Evolutionary conservation across 92 coral and sea anemone species (phyloP), one percentile per base, ranked within the genome.

Genomic region (Heteractis magnifica): DNA sequence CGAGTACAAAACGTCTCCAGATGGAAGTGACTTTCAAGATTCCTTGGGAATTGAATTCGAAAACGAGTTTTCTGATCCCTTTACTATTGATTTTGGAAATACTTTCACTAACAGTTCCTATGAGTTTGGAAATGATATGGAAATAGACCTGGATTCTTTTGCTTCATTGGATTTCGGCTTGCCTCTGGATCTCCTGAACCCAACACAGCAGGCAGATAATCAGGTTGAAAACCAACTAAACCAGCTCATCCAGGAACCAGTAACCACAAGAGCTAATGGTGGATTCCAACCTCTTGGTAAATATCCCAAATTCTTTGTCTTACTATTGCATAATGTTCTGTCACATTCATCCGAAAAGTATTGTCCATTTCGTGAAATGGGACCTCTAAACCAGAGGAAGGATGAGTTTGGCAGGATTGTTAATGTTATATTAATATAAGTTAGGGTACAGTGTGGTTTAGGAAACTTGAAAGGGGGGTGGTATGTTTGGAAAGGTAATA

Each of bases 101-200:
- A 83, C 87, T 52, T 23, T 87, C 0, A 82, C 94, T 56, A 87
- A 80, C 64, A 76, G 83, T 34, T 78, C 91, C 41, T 52, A 82
- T 50, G 85, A 87, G 64, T 64, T 70, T 73, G 86, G 78, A 34
- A 49, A 83, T 65, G 83, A 83, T 6, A 56, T 75, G 20, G 87
- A 58, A 14, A 81, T 93, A 72, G 94, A 93, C 65, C 52, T 93
- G 55, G 97, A 89, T 23, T 83, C 94, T 20, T 78, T 90, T 44
- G 81, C 85, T 18, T 68, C 85, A 65, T 77, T 90, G 74, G 93
- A 91, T 76, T 90, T 76, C 23, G 78, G 65, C 59, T 78, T 93
- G 10, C 94, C 97, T 4, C 79, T 86, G 4, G 97, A 93, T 19
- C 77, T 93, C 14, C 65, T 90, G 41, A 87, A 86, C 52, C 89